Conservation (phyloP, 2,797 vertebrate species). For the Trematomus bernacchii region DNA sequence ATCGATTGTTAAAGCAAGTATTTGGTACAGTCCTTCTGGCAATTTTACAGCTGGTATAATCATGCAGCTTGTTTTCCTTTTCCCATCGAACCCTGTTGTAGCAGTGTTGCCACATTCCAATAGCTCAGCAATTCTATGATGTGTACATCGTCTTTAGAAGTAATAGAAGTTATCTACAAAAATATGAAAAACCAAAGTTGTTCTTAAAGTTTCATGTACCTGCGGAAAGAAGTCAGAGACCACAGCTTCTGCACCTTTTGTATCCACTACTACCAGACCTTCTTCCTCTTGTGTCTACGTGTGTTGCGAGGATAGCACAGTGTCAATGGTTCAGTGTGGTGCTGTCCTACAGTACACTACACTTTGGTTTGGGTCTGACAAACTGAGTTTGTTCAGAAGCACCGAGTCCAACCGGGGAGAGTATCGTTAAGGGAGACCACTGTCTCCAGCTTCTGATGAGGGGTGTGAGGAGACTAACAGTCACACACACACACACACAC, state of each 20-base stretch:
- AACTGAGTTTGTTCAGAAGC: constrained; percentile 69
- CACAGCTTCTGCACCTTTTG: constrained; percentile 3
- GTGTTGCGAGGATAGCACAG: not conserved
- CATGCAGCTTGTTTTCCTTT: not conserved
- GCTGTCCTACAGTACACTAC: constrained; percentile 39
- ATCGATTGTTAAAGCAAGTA: too few relatives aligned
- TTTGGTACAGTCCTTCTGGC: not conserved
- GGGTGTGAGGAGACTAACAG: constrained; percentile 24
- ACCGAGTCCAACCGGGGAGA: constrained; percentile 52
- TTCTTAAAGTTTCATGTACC: not conserved
- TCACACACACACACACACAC: constrained; percentile 3
- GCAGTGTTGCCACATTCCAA: not conserved
- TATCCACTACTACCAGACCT: not conserved
- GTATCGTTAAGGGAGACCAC: constrained; percentile 70
- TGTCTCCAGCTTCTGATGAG: constrained; percentile 60
- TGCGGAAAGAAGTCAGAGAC: not conserved
- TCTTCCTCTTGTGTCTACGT: not conserved
- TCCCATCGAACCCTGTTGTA: not conserved
- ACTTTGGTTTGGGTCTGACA: constrained; percentile 67
- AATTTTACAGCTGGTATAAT: not conserved
- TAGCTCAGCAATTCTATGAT: not conserved
- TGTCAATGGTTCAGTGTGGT: constrained; percentile 41
- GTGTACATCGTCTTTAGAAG: not conserved
- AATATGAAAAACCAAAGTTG: not conserved
- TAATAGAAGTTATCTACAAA: not conserved